phyloP scores from a whole-genome alignment of 2,888 invertebrate genomes.

The Oscheius onirici region DNA sequence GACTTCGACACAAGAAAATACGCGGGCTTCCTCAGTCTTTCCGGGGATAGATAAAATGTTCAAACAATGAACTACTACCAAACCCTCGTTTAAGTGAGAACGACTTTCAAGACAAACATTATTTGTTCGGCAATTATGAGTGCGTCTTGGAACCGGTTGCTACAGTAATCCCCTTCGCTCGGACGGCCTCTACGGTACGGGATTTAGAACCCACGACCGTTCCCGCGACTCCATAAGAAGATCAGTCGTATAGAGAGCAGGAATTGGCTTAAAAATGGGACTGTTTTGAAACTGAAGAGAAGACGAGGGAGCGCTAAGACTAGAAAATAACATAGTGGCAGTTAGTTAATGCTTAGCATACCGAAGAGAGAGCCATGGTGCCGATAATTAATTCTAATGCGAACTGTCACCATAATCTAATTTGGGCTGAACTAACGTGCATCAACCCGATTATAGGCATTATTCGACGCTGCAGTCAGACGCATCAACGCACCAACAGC shows the following conservation, averaged over 20 bases:
- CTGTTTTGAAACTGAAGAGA: too few species aligned
- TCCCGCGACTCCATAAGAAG: conserved; percentile 11
- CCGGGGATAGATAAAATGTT: neutral
- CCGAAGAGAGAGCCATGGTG: neutral
- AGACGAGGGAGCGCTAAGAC: too few species aligned
- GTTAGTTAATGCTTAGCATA: too few species aligned
- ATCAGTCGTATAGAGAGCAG: conserved; percentile 14
- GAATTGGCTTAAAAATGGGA: neutral
- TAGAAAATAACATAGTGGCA: too few species aligned
- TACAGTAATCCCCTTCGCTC: conserved; percentile 9
- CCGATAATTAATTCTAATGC: conserved; percentile 32
- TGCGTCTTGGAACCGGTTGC: conserved; percentile 29
- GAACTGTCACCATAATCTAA: conserved; percentile 33
- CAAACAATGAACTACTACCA: neutral
- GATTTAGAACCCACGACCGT: conserved; percentile 15
- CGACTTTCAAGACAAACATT: conserved; percentile 34
- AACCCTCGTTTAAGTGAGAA: conserved; percentile 24
- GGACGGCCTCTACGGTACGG: conserved; percentile 23
- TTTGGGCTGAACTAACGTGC: conserved; percentile 33
- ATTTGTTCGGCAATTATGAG: conserved; percentile 35
- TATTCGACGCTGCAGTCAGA: conserved; percentile 34
- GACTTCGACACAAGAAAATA: neutral
- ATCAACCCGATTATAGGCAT: conserved; percentile 33
- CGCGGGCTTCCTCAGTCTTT: neutral
- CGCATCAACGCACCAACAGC: conserved; percentile 31